These are phyloP conservation scores for Arizona elegans DNA, from an alignment of 2,113 vertebrate species.

Conservation along the genomic window DNA sequence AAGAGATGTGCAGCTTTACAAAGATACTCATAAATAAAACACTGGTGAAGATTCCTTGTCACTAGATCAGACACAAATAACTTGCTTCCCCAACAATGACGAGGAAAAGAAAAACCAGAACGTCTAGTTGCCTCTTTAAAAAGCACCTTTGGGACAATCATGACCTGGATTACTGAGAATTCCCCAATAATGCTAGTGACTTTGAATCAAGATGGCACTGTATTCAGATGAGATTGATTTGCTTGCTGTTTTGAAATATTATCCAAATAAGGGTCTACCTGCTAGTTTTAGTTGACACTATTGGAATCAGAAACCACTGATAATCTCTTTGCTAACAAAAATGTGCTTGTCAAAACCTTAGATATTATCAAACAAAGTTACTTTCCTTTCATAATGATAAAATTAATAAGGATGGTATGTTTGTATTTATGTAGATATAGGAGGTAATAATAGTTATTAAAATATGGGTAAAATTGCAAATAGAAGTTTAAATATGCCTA, in stretches of 20 bases:
- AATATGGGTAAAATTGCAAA: neutral
- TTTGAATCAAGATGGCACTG: neutral
- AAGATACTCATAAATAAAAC: neutral
- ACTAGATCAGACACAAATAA: neutral
- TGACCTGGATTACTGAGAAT: no score
- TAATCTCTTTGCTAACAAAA: neutral
- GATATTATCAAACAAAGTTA: neutral
- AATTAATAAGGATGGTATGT: neutral
- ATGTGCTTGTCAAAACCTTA: neutral
- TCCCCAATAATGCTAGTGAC: neutral
- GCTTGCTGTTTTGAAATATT: neutral
- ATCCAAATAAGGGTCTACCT: neutral
- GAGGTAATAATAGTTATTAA: neutral
- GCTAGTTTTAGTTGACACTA: neutral
- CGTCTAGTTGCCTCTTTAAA: no score
- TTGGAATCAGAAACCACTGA: neutral
- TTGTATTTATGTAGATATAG: neutral
- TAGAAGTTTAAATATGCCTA: neutral
- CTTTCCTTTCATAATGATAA: neutral
- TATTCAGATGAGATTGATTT: neutral
- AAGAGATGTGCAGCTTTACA: neutral
- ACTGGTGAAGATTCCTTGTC: neutral
- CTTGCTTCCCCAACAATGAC: neutral
- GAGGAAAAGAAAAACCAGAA: no score
- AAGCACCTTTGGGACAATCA: no score